Evolutionary conservation across 2,888 invertebrate genomes (phyloP).

Genomic region (Stenolophus ochropezus): DNA sequence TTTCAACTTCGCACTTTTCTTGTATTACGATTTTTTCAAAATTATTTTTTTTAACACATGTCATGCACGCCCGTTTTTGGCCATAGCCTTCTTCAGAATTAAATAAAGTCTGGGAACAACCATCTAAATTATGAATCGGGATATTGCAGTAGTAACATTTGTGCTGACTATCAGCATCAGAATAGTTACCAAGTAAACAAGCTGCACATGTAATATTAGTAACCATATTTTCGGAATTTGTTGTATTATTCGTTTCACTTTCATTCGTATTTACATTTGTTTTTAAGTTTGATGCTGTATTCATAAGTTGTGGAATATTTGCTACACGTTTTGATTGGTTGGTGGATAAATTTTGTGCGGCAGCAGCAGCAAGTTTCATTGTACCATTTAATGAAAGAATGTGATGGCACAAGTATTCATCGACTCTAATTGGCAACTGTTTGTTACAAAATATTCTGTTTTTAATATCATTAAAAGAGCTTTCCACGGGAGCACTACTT

Average conservation of each 20-base stretch:
- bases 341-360: no score
- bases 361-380: no score
- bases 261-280: neutral
- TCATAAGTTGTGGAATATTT: no score
- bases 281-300: neutral
- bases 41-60: constrained; percentile 13
- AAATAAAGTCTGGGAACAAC: neutral
- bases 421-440: constrained; percentile 57
- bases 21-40: constrained; percentile 2
- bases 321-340: no score
- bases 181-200: neutral
- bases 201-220: neutral
- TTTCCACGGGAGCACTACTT: constrained; percentile 61
- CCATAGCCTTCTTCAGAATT: neutral
- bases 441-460: constrained; percentile 60
- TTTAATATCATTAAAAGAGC: constrained; percentile 61
- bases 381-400: constrained; percentile 52
- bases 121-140: constrained; percentile 15
- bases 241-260: neutral
- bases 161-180: constrained; percentile 10
- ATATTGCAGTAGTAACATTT: constrained; percentile 9
- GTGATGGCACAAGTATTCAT: constrained; percentile 58
- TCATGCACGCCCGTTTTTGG: constrained; percentile 7
- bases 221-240: neutral
- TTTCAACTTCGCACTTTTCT: constrained; percentile 39